Evolutionary conservation across 2,797 vertebrate genomes (phyloP).

Genomic region (Sebastiscus albofasciatus): DNA sequence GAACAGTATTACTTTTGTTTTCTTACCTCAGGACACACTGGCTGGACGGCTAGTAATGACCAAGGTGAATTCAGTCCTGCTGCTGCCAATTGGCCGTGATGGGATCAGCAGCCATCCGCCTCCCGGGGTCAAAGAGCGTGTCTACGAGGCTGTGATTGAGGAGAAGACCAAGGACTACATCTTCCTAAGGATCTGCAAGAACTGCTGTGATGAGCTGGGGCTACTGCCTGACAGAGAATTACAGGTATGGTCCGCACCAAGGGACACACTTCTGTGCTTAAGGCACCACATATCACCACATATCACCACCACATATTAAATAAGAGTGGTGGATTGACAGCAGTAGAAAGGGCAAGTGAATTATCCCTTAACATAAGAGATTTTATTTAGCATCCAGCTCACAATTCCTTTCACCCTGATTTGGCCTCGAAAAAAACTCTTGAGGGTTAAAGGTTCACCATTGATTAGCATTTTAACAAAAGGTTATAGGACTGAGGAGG

Average conservation of each 20-base stretch:
- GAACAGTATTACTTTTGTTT: neutral
- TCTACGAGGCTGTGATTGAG: constrained; percentile 97
- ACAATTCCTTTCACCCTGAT: neutral
- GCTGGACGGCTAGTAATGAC: constrained; percentile 98
- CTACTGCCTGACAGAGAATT: constrained; percentile 93
- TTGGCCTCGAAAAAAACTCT: constrained; percentile 10
- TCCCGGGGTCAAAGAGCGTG: constrained; percentile 96
- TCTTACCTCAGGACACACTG: constrained; percentile 87
- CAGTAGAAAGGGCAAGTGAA: neutral
- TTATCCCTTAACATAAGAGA: neutral
- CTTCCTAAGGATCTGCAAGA: constrained; percentile 96
- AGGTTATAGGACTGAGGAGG: constrained; percentile 10
- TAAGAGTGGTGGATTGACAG: neutral
- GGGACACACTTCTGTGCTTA: neutral
- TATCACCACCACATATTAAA: neutral
- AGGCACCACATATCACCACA: neutral
- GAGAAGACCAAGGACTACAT: constrained; percentile 99
- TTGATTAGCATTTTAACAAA: constrained; percentile 31
- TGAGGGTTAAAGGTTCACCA: constrained; percentile 27
- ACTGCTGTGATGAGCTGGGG: constrained; percentile 94
- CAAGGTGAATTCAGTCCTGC: constrained; percentile 97
- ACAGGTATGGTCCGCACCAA: constrained; percentile 83
- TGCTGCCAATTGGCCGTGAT: constrained; percentile 92
- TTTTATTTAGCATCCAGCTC: neutral
- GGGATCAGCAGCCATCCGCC: constrained; percentile 87